Evolutionary conservation across 2,113 vertebrate species (phyloP).

Genomic region (Salvelinus alpinus): DNA sequence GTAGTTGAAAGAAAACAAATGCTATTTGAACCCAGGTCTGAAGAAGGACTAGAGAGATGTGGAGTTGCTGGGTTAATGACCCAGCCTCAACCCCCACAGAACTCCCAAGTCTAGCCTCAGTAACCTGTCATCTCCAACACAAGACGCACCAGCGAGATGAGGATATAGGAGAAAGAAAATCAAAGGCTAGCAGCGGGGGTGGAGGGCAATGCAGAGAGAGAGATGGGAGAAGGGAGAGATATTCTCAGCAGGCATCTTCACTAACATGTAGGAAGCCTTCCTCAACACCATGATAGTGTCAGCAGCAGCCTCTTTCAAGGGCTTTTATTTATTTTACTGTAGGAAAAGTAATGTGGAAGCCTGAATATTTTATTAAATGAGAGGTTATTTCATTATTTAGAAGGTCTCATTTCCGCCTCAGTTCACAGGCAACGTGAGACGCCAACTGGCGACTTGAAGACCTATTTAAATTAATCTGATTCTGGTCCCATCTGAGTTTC

Average conservation of each 20-base stretch:
- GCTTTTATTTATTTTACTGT: slow-evolving; percentile 52
- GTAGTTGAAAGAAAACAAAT: too few species aligned
- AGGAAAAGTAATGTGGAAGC: slow-evolving; percentile 55
- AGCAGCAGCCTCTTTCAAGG: slow-evolving; percentile 57
- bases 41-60: background rate
- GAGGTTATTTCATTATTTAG: slow-evolving; percentile 72
- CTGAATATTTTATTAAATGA: slow-evolving; percentile 71
- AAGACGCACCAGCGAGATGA: background rate
- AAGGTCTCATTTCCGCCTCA: slow-evolving; percentile 70
- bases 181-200: background rate
- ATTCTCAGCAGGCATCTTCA: slow-evolving; percentile 30
- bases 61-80: background rate
- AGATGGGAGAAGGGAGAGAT: slow-evolving; percentile 6
- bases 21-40: too few species aligned
- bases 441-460: slow-evolving; percentile 72
- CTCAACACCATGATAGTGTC: slow-evolving; percentile 46
- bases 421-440: slow-evolving; percentile 65
- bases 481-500: slow-evolving; percentile 70
- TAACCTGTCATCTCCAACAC: slow-evolving; percentile 3
- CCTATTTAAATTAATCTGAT: slow-evolving; percentile 67
- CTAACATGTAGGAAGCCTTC: slow-evolving; percentile 32
- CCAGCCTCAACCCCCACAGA: background rate
- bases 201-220: slow-evolving; percentile 1
- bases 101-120: background rate
- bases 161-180: background rate